These are phyloP conservation scores for Lytechinus variegatus DNA, from an alignment of 35 echinoderm and acorn worm species.

Conservation along the genomic window DNA sequence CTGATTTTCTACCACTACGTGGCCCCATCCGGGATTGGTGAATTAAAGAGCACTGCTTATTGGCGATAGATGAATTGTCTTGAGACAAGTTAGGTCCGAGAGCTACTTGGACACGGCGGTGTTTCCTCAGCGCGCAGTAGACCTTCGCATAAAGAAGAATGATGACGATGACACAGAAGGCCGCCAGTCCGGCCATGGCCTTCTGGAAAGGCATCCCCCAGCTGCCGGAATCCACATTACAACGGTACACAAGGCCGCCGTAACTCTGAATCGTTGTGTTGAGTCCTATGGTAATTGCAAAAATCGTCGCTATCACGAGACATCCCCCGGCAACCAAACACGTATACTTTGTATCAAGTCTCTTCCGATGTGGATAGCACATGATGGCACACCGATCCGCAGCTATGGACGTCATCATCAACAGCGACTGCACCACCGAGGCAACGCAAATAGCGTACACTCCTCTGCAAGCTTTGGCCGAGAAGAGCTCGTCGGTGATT, in stretches of 20 bases:
- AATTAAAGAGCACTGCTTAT: not conserved
- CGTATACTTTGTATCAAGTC: not conserved
- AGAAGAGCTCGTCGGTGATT: not conserved
- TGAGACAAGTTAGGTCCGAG: not conserved
- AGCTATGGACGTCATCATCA: not conserved
- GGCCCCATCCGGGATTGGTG: not conserved
- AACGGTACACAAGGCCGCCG: not conserved
- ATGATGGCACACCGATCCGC: not conserved
- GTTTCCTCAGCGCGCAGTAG: not conserved
- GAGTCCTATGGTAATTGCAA: not conserved
- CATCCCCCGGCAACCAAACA: not conserved
- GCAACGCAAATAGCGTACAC: not conserved
- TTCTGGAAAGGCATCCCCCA: not conserved
- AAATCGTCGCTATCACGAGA: not conserved
- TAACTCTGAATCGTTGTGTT: not conserved
- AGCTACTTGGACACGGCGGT: not conserved
- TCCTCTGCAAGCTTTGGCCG: not conserved
- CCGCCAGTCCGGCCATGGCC: not conserved
- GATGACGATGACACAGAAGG: not conserved
- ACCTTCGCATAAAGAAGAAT: not conserved
- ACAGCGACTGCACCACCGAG: constrained; percentile 23
- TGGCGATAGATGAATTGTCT: not conserved
- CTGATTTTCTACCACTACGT: not conserved
- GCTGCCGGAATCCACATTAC: not conserved
- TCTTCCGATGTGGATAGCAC: constrained; percentile 20